phyloP scores from a whole-genome alignment of 2,888 invertebrate species.

The Tipula vernalis region DNA sequence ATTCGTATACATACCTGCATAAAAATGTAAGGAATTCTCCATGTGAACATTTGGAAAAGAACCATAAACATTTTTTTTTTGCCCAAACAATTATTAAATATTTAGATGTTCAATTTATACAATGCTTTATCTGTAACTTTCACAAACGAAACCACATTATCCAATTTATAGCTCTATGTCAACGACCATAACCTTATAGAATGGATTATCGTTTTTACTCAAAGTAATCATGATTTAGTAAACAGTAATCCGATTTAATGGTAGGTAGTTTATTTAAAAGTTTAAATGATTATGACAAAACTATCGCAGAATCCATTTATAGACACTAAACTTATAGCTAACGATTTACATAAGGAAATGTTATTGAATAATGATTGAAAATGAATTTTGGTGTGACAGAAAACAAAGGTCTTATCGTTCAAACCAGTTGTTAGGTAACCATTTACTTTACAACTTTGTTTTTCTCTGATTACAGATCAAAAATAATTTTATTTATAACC shows the following conservation, averaged over 20 bases:
- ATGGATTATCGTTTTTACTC: neutral
- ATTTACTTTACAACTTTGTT: neutral
- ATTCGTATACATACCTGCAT: neutral
- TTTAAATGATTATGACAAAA: neutral
- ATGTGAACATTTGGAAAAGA: neutral
- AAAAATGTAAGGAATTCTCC: neutral
- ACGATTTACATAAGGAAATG: neutral
- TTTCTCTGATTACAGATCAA: neutral
- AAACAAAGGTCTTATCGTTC: neutral
- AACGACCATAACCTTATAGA: neutral
- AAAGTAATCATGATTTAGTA: neutral
- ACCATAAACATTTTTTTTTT: neutral
- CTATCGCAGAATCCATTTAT: neutral
- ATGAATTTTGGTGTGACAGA: neutral
- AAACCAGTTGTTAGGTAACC: neutral
- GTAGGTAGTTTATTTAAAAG: neutral
- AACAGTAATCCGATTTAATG: neutral
- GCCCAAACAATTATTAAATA: neutral
- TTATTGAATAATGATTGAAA: neutral
- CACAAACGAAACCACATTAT: neutral
- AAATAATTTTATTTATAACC: neutral
- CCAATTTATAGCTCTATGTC: neutral
- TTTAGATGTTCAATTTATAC: neutral
- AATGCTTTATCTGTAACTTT: neutral
- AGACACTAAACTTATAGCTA: neutral